Evolutionary conservation across 2,797 vertebrate genomes (phyloP).

Genomic region (Allobates femoralis): DNA sequence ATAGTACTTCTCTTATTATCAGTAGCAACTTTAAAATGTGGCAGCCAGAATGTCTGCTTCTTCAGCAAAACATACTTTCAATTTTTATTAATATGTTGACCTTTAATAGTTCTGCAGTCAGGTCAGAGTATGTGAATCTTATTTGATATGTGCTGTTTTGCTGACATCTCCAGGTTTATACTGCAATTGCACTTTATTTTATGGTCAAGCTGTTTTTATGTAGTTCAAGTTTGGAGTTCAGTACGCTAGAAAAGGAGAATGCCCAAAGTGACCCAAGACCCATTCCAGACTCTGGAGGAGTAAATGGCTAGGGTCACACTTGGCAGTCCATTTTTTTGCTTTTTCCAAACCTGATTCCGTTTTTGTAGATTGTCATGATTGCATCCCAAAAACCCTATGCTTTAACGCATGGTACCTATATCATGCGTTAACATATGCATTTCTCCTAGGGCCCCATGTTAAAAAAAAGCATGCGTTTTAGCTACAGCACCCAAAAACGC

Average conservation of each 20-base stretch:
- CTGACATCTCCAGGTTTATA: constrained; percentile 49
- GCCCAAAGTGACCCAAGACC: neutral
- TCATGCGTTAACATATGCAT: no score
- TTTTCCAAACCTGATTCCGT: no score
- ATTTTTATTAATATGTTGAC: neutral
- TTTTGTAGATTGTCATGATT: no score
- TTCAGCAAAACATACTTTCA: constrained; percentile 9
- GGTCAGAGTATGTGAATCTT: neutral
- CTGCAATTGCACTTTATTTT: neutral
- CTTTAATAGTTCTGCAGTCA: constrained; percentile 1
- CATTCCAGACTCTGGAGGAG: neutral
- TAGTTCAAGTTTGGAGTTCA: neutral
- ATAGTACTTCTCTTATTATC: neutral
- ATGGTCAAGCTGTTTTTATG: neutral
- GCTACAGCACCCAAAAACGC: no score
- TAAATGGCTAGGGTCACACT: no score
- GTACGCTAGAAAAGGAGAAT: neutral
- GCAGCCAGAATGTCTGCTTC: constrained; percentile 11
- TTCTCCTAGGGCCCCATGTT: no score
- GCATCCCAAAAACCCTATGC: no score
- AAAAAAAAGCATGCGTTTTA: no score
- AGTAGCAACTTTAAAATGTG: neutral
- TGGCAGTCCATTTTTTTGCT: no score
- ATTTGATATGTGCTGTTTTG: constrained; percentile 5
- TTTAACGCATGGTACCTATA: no score